These are phyloP conservation scores for Paguma larvata DNA, from an alignment of 2,797 vertebrate species.

Conservation along the genomic window DNA sequence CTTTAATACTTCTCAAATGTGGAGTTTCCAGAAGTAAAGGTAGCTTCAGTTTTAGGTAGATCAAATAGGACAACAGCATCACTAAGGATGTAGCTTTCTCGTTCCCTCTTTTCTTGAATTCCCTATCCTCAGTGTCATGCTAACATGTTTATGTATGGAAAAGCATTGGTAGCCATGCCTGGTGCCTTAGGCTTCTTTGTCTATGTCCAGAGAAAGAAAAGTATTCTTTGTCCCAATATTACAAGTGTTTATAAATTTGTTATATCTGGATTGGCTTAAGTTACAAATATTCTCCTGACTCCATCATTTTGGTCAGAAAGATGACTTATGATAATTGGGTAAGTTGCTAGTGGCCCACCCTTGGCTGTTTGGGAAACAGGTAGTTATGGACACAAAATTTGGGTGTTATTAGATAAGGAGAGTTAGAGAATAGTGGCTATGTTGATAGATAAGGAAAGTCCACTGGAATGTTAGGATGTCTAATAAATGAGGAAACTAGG, in stretches of 20 bases:
- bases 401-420: not conserved
- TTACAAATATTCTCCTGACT: not conserved
- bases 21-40: not conserved
- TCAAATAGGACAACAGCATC: fast-evolving
- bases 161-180: not conserved
- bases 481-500: too few relatives aligned
- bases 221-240: not conserved
- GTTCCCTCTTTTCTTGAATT: not conserved
- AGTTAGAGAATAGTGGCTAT: not conserved
- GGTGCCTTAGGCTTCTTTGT: not conserved
- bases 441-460: not conserved
- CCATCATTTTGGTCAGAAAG: not conserved
- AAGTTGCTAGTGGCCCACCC: not conserved
- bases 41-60: not conserved
- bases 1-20: not conserved
- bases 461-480: not conserved
- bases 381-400: not conserved
- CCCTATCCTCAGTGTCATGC: not conserved
- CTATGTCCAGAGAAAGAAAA: not conserved
- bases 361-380: not conserved
- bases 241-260: not conserved
- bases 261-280: not conserved
- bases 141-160: not conserved
- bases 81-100: not conserved
- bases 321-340: not conserved